Base-by-base conservation (phyloP, 2,797 vertebrate genomes). In the Glossophaga mutica region DNA sequence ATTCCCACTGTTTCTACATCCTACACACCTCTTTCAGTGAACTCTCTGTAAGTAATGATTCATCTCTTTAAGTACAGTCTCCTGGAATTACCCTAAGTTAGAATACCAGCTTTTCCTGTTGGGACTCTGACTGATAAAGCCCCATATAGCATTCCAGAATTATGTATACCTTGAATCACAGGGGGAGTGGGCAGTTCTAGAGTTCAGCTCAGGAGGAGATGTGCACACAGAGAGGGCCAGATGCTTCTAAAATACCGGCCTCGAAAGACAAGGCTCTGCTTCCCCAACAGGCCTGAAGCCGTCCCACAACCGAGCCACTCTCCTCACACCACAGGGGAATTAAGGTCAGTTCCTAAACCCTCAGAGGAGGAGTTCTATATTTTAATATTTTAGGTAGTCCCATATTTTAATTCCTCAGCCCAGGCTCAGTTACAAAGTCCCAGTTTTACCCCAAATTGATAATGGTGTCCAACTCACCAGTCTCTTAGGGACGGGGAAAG, bases 351-450 rank as follows among this genome's bases (percentile, higher is more conserved):
- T 74, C 48, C 71, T 93, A 91, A 96, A 77, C 29, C 37, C 42
- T 15, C 85, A 26, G 29, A 21, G 68, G 18, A 70, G 39, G 77
- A 34, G 22, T 87, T 48, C 82, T 65, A n/a, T n/a, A n/a, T n/a
- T n/a, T n/a, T n/a, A n/a, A n/a, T n/a, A n/a, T n/a, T n/a, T n/a
- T n/a, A 90, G 62, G 65, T 50, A 81, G 71, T 37, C 8, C 3
- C 12, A 48, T 68, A 82, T 78, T 94, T 97, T 85, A 93, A 86
- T 29, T 88, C 52, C 57, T 91, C 34, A 77, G 39, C 84, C 39
- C 77, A 83, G 42, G 67, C 42, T 92, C 42, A 79, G n/a, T 88
- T 50, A 95, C 52, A 24, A 62, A 89, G 65, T 22, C 39, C 57
- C 62, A 86, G 44, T 48, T 89, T 94, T 92, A 67, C 46, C 26